Conservation (phyloP, 2,113 vertebrate genomes). For the Oceanites oceanicus region DNA sequence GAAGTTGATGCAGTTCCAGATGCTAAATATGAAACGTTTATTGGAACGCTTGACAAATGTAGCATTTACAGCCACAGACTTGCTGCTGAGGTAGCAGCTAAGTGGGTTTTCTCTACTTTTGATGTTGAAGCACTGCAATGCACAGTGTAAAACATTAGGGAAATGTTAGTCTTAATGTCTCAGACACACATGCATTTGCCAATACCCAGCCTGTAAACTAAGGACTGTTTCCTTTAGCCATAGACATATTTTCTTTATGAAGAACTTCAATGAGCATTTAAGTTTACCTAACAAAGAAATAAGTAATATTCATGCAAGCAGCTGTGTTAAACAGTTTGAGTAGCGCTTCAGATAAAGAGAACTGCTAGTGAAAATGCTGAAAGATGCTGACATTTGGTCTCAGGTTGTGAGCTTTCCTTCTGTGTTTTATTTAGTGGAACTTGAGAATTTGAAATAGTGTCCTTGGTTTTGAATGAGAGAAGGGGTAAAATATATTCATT, state of each 20-base stretch:
- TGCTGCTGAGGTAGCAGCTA: not conserved
- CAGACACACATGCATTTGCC: not conserved
- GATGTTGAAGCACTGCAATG: not conserved
- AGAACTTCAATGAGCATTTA: not conserved
- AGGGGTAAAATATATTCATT: not conserved
- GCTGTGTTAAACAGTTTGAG: not conserved
- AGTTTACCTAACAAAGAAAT: not conserved
- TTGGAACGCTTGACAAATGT: not conserved
- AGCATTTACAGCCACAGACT: not conserved
- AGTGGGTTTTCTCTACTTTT: not conserved
- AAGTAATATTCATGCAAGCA: not conserved
- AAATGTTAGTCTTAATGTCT: not conserved
- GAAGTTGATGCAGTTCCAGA: not conserved
- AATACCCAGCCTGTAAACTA: not conserved
- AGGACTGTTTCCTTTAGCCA: not conserved
- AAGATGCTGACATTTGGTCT: not conserved
- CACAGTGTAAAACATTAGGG: not conserved
- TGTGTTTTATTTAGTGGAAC: not conserved
- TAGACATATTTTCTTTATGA: not conserved
- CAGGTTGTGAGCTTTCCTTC: not conserved
- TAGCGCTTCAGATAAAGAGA: not conserved
- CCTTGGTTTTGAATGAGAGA: not conserved
- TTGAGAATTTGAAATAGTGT: not conserved
- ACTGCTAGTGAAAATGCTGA: not conserved
- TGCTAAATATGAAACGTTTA: not conserved